Percentiles rank a stretch among this genome's conserved stretches.
Conservation (phyloP, 2,113 vertebrate species). For the Dicrurus megarhynchus region DNA sequence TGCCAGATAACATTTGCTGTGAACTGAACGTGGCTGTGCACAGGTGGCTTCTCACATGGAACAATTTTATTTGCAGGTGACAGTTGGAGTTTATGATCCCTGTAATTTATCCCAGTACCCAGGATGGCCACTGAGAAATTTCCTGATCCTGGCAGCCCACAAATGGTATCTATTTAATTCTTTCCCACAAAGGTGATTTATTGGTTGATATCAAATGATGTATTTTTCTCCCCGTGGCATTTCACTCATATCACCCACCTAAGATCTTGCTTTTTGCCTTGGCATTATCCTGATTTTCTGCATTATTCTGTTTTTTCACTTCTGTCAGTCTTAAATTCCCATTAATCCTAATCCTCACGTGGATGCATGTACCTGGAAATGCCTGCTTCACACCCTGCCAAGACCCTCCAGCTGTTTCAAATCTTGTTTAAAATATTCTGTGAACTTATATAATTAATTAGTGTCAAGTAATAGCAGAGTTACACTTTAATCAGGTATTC, state of each 20-base stretch:
- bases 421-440: neutral
- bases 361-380: neutral
- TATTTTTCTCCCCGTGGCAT: neutral
- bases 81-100: constrained; percentile 92
- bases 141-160: constrained; percentile 86
- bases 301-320: neutral
- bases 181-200: neutral
- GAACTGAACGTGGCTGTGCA: neutral
- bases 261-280: neutral
- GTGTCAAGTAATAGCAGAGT: neutral
- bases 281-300: neutral
- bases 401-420: neutral
- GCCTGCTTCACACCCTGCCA: neutral
- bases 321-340: neutral
- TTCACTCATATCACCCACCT: neutral
- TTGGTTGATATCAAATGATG: neutral
- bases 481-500: neutral
- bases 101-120: constrained; percentile 93
- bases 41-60: neutral
- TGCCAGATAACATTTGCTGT: neutral
- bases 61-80: constrained; percentile 78
- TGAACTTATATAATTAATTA: neutral
- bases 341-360: neutral
- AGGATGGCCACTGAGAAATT: constrained; percentile 95
- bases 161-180: constrained; percentile 80